These are phyloP conservation scores for Synergus japonicus DNA, from an alignment of 2,888 invertebrate genomes.

Conservation along the genomic window DNA sequence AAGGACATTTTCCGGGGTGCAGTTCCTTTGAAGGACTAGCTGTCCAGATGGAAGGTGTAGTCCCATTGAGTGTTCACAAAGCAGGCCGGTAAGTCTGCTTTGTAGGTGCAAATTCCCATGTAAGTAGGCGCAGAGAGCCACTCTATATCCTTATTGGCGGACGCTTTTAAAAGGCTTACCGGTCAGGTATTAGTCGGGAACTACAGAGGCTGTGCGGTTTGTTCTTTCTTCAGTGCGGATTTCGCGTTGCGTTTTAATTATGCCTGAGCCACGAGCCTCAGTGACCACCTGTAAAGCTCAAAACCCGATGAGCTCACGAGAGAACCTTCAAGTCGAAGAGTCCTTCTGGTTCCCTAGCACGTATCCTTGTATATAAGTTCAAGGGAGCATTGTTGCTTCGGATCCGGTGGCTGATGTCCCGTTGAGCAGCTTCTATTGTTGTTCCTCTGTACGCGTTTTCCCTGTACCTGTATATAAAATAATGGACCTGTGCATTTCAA, in stretches of 20 bases:
- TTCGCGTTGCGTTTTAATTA: slow-evolving; percentile 47
- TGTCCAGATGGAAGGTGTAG: slow-evolving; percentile 36
- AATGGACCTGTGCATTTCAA: slow-evolving; percentile 28
- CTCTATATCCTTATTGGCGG: slow-evolving; percentile 45
- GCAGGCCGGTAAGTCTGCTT: slow-evolving; percentile 46
- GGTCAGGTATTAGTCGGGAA: slow-evolving; percentile 23
- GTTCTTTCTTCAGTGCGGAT: slow-evolving; percentile 29
- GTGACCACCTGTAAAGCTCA: slow-evolving; percentile 42
- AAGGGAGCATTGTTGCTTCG: slow-evolving; percentile 45
- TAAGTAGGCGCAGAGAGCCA: slow-evolving; percentile 59
- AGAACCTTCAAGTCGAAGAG: slow-evolving; percentile 26
- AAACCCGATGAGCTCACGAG: slow-evolving; percentile 18
- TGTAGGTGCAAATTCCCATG: slow-evolving; percentile 66
- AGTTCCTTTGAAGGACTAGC: slow-evolving; percentile 43
- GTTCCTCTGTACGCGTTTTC: slow-evolving; percentile 15
- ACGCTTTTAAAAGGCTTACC: slow-evolving; percentile 65
- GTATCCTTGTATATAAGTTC: neutral
- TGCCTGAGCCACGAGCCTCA: slow-evolving; percentile 36
- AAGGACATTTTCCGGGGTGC: slow-evolving; percentile 41
- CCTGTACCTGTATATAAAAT: slow-evolving; percentile 39
- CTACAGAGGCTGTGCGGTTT: neutral
- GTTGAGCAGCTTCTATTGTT: slow-evolving; percentile 47
- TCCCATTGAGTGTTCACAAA: slow-evolving; percentile 29
- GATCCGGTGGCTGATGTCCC: slow-evolving; percentile 51
- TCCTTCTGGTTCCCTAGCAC: slow-evolving; percentile 11